Base-by-base conservation (phyloP, 1,140 invertebrate species). In the Anoplolepis gracilipes region DNA sequence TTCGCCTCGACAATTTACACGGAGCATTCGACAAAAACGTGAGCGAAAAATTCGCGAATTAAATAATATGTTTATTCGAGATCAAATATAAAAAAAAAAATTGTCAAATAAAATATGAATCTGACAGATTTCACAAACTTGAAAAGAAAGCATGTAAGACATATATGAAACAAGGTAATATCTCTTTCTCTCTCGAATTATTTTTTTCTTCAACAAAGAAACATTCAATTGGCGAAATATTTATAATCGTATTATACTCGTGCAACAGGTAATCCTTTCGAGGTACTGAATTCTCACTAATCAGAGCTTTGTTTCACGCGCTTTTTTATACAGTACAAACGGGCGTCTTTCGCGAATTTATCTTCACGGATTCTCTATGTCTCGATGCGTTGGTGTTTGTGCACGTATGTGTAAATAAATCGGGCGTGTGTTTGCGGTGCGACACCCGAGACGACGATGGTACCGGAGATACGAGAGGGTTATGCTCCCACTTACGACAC, bases 401-500 rank as follows among this genome's bases (percentile, higher is more conserved):
- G 28, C 88, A 90, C 88, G 61, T 88, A 65, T 87, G 82, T 72
- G 46, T 13, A 2, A 25, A 28, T 25, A 30, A 19, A 30, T 36
- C 28, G 30, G 33, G n/a, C 22, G 33, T 19, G 30, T 69, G 61
- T 53, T 69, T 33, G 57, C 55, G 25, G 11, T 46, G 13, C 42
- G 86, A 87, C 61, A 86, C 39, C 53, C 65, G 85, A 86, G 85
- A 87, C 22, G 82, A 59, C 75, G 75, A 78, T 73, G 84, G 33
- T 72, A 89, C 55, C 86, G 67, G 61, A 42, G 64, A 85, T 76
- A 59, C 25, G 77, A 88, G 65, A 78, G 61, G 77, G 77, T 89
- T 86, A 88, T 16, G 84, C 76, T 88, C 84, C 84, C 84, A 89
- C 88, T 88, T 86, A 62, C 46, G 64, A 73, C 57, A 87, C 59